A percentile compares a stretch with the other conserved stretches of the same genome.
phyloP scores from a whole-genome alignment of 2,113 vertebrate species.

The Gymnarchus niloticus region DNA sequence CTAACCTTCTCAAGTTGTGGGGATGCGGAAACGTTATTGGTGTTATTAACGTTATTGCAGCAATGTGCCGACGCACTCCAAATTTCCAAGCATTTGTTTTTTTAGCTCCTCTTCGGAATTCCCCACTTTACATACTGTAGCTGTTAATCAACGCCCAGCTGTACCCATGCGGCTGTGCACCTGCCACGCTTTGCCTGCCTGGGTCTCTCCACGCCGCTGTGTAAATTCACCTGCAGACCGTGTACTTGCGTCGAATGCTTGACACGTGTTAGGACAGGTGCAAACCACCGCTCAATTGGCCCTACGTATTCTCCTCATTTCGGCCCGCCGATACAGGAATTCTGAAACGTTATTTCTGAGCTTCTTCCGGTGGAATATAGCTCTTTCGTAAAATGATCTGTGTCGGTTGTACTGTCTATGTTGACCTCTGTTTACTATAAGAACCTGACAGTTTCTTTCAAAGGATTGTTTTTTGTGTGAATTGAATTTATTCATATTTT shows the following conservation, averaged over 20 bases:
- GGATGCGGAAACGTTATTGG: not conserved
- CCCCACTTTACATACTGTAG: too few relatives aligned
- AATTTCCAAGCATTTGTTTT: not conserved
- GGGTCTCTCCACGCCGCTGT: not conserved
- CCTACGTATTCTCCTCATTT: not conserved
- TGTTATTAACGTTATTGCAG: too few relatives aligned
- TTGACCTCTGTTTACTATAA: not conserved
- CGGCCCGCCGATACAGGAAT: not conserved
- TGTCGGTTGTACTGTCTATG: not conserved
- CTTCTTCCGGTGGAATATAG: not conserved
- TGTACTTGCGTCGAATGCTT: not conserved
- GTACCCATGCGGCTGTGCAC: not conserved
- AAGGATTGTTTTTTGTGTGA: not conserved
- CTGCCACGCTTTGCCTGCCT: not conserved
- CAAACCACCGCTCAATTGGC: too few relatives aligned
- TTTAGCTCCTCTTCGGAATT: not conserved
- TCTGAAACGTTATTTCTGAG: not conserved
- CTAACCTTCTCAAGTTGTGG: not conserved
- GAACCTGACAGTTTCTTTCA: not conserved
- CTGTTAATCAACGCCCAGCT: not conserved
- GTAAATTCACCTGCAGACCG: not conserved
- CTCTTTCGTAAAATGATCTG: not conserved
- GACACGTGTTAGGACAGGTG: conserved; percentile 1
- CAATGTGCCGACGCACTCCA: not conserved
- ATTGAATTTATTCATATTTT: not conserved